These are phyloP conservation scores for Felis chaus DNA, from an alignment of 2,113 vertebrate species.

Conservation along the genomic window DNA sequence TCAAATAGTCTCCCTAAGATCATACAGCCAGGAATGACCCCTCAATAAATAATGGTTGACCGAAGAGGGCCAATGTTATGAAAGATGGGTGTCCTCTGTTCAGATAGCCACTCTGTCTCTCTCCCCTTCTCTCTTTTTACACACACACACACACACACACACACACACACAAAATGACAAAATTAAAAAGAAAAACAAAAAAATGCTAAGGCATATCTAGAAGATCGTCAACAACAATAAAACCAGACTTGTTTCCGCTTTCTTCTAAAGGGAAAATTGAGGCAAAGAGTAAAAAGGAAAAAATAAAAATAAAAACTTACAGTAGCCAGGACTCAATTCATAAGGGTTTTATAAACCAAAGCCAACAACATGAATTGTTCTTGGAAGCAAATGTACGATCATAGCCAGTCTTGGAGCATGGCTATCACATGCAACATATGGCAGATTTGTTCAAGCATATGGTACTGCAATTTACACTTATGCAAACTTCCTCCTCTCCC, in stretches of 20 bases:
- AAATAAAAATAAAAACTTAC: background rate
- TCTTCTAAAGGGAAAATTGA: background rate
- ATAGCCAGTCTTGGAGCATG: slow-evolving; percentile 36
- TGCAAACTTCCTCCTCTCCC: background rate
- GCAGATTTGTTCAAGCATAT: slow-evolving; percentile 66
- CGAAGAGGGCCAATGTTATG: background rate
- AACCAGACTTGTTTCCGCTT: background rate
- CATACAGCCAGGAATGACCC: background rate
- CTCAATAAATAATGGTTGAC: background rate
- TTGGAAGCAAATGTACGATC: slow-evolving; percentile 53
- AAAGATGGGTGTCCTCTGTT: background rate
- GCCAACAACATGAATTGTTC: slow-evolving; percentile 48
- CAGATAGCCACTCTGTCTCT: background rate
- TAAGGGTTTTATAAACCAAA: slow-evolving; percentile 36
- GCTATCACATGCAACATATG: slow-evolving; percentile 46
- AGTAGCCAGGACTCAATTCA: slow-evolving; percentile 8
- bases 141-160: background rate
- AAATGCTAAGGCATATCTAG: background rate
- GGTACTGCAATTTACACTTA: slow-evolving; percentile 22
- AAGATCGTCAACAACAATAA: background rate
- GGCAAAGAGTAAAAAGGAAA: background rate
- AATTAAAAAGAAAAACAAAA: background rate
- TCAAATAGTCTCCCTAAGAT: background rate
- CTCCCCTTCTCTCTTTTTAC: background rate
- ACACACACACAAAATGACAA: background rate